Conservation (phyloP, 2,888 invertebrate genomes). For the Drosophila hamatofila region DNA sequence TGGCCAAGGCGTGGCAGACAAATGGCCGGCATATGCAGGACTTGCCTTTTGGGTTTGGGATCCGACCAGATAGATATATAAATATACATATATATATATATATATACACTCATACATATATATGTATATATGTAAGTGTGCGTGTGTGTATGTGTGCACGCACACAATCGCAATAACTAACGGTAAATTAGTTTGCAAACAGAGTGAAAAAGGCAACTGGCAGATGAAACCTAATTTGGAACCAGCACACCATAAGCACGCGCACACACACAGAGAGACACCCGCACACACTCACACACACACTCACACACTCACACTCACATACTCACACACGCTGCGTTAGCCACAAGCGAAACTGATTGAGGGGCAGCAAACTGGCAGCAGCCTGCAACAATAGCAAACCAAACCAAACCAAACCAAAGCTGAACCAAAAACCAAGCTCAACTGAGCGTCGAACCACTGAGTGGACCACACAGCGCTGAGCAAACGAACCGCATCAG, state of each 20-base stretch:
- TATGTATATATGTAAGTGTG: slow-evolving; percentile 6
- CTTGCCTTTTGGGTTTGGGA: slow-evolving; percentile 15
- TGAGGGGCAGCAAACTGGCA: slow-evolving; percentile 24
- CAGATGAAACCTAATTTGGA: slow-evolving; percentile 78
- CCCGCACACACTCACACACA: slow-evolving; percentile 25
- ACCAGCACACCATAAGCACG: slow-evolving; percentile 38
- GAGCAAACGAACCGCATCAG: slow-evolving; percentile 50
- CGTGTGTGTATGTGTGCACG: slow-evolving; percentile 20
- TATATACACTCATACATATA: slow-evolving; percentile 18
- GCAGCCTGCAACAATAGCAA: slow-evolving; percentile 37
- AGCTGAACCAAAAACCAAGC: slow-evolving; percentile 12
- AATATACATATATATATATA: slow-evolving; percentile 23
- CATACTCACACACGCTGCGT: slow-evolving; percentile 13
- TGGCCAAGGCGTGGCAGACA: slow-evolving; percentile 77
- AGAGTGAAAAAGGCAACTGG: slow-evolving; percentile 78
- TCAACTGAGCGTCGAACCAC: slow-evolving; percentile 25
- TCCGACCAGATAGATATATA: slow-evolving; percentile 23
- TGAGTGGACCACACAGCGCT: no score
- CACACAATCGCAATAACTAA: slow-evolving; percentile 70
- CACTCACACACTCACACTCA: slow-evolving; percentile 19
- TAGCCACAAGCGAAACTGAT: slow-evolving; percentile 12
- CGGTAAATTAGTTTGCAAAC: slow-evolving; percentile 81
- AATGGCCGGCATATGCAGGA: slow-evolving; percentile 76
- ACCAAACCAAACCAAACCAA: slow-evolving; percentile 5
- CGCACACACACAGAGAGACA: slow-evolving; percentile 20